Base-by-base conservation (phyloP, 2,888 invertebrate species). In the Anticlea derivata region DNA sequence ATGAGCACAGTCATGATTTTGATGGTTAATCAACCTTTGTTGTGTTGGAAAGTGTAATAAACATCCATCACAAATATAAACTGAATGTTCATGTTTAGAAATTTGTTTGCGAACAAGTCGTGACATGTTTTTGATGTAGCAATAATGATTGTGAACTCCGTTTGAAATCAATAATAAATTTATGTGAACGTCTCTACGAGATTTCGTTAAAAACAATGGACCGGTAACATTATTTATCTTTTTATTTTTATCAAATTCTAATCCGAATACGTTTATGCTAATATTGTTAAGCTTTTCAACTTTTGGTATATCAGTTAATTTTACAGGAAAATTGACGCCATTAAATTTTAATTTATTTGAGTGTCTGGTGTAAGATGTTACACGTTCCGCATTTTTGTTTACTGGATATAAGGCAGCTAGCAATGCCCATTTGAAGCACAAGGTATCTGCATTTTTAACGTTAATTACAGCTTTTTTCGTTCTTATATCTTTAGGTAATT, bases 371-470 rank as follows among this genome's bases (percentile, higher is more conserved):
- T 29, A 29, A 1, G 29, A 29, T 11, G 29, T 11, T 17, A 20
- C 22, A 1, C 49, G 29, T 10, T 49, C 30, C 6, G 30, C 6
- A 13, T 37, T 29, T 37, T 44, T 46, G 2, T 5, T 17, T 5
- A 22, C 27, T 1, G 50, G 50, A 8, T 33, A 38, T n/a, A 50
- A 33, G 22, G 38, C 43, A 0, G 43, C 31, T 11, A 44, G 38
- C 5, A 44, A 22, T 12, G 43, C 33, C 43, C 50, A 50, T 53
- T 41, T 68, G 51, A 53, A 50, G 33, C 38, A 44, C 7, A 33
- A 31, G 27, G 30, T 53, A 27, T 50, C 50, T 0, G 26, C n/a
- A 27, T 49, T 49, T 41, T 49, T 41, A 7, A 49, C 41, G 10
- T 43, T 37, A 6, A 49, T n/a, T 5, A 41, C 7, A 6, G 41